A percentile compares a stretch with the other conserved stretches of the same genome.
Evolutionary conservation across 2,113 vertebrate genomes (phyloP).

Genomic region (Microcebus griseorufus): DNA sequence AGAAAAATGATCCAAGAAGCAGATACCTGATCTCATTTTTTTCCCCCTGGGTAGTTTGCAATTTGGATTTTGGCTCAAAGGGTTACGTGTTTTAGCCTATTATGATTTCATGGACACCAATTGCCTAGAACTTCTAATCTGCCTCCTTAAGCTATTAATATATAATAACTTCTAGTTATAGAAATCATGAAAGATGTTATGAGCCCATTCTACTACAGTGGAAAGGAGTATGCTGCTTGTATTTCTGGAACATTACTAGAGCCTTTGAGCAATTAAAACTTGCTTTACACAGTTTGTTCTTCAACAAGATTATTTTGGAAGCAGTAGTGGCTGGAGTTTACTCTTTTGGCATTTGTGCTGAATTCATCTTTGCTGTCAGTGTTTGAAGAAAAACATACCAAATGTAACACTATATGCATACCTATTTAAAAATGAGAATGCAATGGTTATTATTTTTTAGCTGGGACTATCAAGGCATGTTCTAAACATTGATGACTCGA

Average conservation of each 20-base stretch:
- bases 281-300: conserved; percentile 45
- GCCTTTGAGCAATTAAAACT: conserved; percentile 60
- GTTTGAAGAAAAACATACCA: conserved; percentile 45
- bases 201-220: conserved; percentile 49
- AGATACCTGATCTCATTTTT: conserved; percentile 83
- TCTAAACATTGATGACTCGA: neutral
- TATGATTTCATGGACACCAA: conserved; percentile 77
- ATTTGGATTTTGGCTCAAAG: conserved; percentile 78
- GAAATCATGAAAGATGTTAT: neutral
- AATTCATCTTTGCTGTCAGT: neutral
- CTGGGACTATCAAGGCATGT: neutral
- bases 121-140: conserved; percentile 73
- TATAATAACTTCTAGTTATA: conserved; percentile 47
- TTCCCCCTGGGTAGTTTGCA: conserved; percentile 77
- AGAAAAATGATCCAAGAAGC: conserved; percentile 82
- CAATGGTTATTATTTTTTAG: neutral
- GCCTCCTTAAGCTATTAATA: conserved; percentile 49
- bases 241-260: conserved; percentile 50
- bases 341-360: conserved; percentile 1
- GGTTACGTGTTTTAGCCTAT: conserved; percentile 76
- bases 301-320: conserved; percentile 67
- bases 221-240: conserved; percentile 70
- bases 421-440: conserved; percentile 55
- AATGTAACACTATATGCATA: neutral
- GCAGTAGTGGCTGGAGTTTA: neutral